Evolutionary conservation across 2,797 vertebrate genomes (phyloP).

Genomic region (Microcaecilia unicolor): DNA sequence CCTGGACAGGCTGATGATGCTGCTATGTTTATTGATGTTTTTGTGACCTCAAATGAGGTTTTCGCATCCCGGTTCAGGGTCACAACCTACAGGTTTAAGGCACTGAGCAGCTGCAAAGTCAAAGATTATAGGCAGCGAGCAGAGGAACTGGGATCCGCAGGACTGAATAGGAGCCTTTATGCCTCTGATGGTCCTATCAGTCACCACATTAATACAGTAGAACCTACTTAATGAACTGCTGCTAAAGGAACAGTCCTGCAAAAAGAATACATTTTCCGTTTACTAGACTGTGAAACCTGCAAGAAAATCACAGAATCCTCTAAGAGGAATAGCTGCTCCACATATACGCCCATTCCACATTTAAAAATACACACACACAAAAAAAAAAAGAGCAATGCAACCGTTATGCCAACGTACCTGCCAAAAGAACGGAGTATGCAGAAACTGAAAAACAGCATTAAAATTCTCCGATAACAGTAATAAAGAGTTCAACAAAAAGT

Average conservation of each 20-base stretch:
- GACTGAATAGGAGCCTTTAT: background rate
- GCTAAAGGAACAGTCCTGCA: background rate
- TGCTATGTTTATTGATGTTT: no score
- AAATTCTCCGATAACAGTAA: no score
- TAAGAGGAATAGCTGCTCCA: conserved; percentile 22
- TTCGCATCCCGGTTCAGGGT: no score
- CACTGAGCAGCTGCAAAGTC: background rate
- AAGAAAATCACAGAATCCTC: conserved; percentile 15
- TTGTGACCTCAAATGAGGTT: no score
- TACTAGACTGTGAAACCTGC: conserved; percentile 28
- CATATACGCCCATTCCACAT: conserved; percentile 27
- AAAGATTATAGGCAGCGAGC: background rate
- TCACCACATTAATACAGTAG: background rate
- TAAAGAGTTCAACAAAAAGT: conserved; percentile 25
- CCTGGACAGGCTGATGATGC: no score
- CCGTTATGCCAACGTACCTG: conserved; percentile 12
- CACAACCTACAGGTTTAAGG: no score
- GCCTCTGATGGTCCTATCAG: background rate
- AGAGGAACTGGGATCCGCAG: background rate
- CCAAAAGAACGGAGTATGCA: conserved; percentile 18
- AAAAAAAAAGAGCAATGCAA: conserved; percentile 16
- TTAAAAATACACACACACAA: conserved; percentile 9
- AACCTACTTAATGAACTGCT: conserved; percentile 16
- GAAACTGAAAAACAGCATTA: conserved; percentile 25
- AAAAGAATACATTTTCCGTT: conserved; percentile 26